phyloP scores from a whole-genome alignment of 2,888 invertebrate genomes.

The Actias luna region DNA sequence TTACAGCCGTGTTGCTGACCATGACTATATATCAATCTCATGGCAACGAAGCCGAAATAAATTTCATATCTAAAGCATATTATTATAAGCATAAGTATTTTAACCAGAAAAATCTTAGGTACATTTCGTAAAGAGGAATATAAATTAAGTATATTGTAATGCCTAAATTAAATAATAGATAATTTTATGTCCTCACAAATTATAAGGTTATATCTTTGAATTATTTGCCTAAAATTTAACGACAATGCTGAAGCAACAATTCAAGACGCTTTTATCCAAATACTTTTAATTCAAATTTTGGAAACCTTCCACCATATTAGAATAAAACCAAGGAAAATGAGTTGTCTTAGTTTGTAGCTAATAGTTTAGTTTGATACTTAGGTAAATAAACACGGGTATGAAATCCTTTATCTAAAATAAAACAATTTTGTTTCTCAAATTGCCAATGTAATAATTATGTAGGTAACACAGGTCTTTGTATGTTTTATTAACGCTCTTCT shows the following conservation, averaged over 20 bases:
- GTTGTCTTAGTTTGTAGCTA: background rate
- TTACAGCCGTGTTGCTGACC: no score
- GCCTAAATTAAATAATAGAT: background rate
- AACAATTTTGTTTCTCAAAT: background rate
- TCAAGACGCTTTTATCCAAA: background rate
- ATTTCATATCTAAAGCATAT: background rate
- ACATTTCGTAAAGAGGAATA: background rate
- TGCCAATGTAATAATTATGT: background rate
- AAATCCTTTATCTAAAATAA: no score
- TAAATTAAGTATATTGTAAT: background rate
- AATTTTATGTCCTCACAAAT: background rate
- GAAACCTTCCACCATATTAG: background rate
- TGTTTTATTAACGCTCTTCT: background rate
- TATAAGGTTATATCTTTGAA: background rate
- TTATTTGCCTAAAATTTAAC: background rate
- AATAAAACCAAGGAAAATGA: background rate
- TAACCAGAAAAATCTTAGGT: background rate
- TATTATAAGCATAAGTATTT: no score
- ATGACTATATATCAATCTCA: no score
- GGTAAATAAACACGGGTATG: no score
- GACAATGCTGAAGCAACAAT: background rate
- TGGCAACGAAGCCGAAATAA: background rate
- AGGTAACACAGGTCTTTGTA: background rate
- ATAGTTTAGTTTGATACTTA: background rate
- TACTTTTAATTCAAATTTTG: background rate